Evolutionary conservation across 1,140 invertebrate genomes (phyloP).

Genomic region (Aphaenogaster rudis): DNA sequence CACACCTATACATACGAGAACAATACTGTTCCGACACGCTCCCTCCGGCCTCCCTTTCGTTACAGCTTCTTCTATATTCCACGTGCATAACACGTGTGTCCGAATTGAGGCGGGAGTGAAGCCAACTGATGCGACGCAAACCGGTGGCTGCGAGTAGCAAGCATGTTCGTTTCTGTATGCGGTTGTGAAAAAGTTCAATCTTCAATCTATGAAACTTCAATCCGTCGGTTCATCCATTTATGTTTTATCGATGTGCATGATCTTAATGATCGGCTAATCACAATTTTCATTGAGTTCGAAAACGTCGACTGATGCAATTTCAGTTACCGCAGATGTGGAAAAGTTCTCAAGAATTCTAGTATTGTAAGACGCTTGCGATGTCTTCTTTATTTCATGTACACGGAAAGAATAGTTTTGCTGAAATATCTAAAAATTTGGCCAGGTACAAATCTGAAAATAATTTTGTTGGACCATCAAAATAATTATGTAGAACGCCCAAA

Average conservation of each 20-base stretch:
- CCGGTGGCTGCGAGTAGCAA: background rate
- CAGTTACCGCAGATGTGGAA: background rate
- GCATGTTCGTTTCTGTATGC: background rate
- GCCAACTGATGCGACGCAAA: background rate
- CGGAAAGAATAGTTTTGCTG: too few relatives aligned
- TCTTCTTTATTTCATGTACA: background rate
- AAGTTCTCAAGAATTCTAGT: background rate
- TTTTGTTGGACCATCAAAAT: too few relatives aligned
- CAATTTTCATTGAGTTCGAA: background rate
- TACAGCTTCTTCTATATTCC: background rate
- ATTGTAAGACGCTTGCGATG: background rate
- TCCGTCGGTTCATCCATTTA: background rate
- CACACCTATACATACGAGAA: constrained; percentile 26
- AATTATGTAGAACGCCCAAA: too few relatives aligned
- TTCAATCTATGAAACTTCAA: background rate
- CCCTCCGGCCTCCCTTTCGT: background rate
- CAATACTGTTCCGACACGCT: constrained; percentile 27
- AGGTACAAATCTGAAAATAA: too few relatives aligned
- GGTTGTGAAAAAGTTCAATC: constrained; percentile 26
- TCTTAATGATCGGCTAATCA: background rate
- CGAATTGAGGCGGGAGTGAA: background rate
- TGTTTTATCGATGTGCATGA: background rate
- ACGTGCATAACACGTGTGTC: constrained; percentile 37
- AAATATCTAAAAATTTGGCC: too few relatives aligned
- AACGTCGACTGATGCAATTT: background rate